Base-by-base conservation (phyloP, 2,888 invertebrate species). In the Crocallis elinguaria region DNA sequence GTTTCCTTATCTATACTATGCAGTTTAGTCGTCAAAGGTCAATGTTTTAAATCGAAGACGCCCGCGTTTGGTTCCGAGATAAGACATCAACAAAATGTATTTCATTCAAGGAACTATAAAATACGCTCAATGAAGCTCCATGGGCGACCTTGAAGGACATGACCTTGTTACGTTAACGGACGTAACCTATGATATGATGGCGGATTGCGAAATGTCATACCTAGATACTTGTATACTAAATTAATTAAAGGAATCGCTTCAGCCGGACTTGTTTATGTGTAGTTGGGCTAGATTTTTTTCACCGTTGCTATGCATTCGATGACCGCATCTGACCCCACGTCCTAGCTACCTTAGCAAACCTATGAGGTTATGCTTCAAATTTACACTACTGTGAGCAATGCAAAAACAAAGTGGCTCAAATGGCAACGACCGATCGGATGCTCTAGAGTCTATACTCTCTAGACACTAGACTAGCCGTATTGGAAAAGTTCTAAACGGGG, bases 401-500 rank as follows among this genome's bases (percentile, higher is more conserved):
- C 0, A 16, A 16, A 3, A 32, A 14, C 14, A 0, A 8, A 32
- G 8, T 16, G n/a, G 8, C 12, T 8, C 2, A 12, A 3, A 9
- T 1, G 11, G 11, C n/a, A 7, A 30, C 30, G 21, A n/a, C n/a
- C n/a, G n/a, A n/a, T n/a, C n/a, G 17, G n/a, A 38, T 37, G 13
- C 12, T 37, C 16, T 29, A 21, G 19, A 32, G 23, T 29, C 19
- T n/a, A n/a, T n/a, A n/a, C n/a, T n/a, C n/a, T n/a, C n/a, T n/a
- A n/a, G n/a, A n/a, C n/a, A 7, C 9, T 25, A 7, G 29, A 9
- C 7, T 38, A 8, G 5, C 11, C 8, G 16, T 56, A 57, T 60
- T 55, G 75, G 71, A 73, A 76, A 72, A 64, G 43, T 73, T 72
- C 23, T 58, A 63, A 62, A 53, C 46, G 33, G 48, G 39, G 60